These are phyloP conservation scores for Drosophila mulleri DNA, from an alignment of 2,888 invertebrate genomes.

Conservation along the genomic window DNA sequence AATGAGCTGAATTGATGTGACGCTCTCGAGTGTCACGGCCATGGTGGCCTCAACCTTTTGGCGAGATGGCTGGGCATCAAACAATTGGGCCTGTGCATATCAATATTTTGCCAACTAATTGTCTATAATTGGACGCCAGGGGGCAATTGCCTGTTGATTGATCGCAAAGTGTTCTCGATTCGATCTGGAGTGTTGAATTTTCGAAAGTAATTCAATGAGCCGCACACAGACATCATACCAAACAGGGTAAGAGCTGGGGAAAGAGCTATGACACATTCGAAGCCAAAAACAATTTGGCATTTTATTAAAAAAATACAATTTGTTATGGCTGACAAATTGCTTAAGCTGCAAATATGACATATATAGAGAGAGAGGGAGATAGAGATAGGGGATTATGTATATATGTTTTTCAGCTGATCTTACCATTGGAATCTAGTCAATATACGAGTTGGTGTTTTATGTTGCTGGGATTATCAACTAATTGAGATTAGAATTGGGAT, in stretches of 20 bases:
- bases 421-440: not conserved
- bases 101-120: conserved; percentile 75
- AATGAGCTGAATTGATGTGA: conserved; percentile 37
- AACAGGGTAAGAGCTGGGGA: conserved; percentile 21
- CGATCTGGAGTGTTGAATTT: conserved; percentile 46
- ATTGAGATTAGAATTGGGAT: not conserved
- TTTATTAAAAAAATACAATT: not conserved
- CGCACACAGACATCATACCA: conserved; percentile 10
- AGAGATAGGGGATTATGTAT: no score
- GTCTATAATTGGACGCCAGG: conserved; percentile 64
- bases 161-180: conserved; percentile 62
- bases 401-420: not conserved
- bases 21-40: conserved; percentile 56
- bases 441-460: not conserved
- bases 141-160: conserved; percentile 62
- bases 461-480: not conserved
- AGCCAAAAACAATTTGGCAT: not conserved
- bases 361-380: not conserved
- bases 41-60: conserved; percentile 59
- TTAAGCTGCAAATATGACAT: conserved; percentile 2
- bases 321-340: not conserved
- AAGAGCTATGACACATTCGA: conserved; percentile 8
- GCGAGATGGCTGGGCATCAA: conserved; percentile 39
- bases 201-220: conserved; percentile 32
- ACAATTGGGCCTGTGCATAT: conserved; percentile 31